Evolutionary conservation across 2,113 vertebrate genomes (phyloP).

Genomic region (Sylvia atricapilla): DNA sequence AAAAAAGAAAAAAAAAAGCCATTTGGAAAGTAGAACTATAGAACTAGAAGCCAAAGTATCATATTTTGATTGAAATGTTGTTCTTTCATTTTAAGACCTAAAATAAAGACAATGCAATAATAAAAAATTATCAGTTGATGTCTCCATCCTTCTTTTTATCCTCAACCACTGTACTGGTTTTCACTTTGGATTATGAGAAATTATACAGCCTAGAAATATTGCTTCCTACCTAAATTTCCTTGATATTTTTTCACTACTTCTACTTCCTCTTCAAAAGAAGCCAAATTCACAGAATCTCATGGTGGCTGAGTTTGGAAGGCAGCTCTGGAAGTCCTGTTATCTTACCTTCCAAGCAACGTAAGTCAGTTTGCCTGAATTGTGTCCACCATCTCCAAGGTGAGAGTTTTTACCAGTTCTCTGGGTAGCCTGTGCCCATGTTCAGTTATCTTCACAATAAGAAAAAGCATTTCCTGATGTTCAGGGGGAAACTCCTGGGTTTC

Average conservation of each 20-base stretch:
- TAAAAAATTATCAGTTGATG: not conserved
- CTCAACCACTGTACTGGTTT: not conserved
- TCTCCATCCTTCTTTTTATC: not conserved
- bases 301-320: not conserved
- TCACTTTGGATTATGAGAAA: not conserved
- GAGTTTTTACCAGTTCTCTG: not conserved
- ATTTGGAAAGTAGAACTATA: not conserved
- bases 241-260: not conserved
- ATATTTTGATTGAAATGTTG: not conserved
- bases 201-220: not conserved
- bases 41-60: not conserved
- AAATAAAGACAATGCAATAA: not conserved
- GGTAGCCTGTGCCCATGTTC: not conserved
- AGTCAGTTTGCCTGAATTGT: not conserved
- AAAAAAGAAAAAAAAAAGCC: not conserved
- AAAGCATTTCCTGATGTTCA: not conserved
- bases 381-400: not conserved
- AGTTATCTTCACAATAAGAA: not conserved
- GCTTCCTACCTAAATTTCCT: not conserved
- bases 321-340: not conserved
- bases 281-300: not conserved
- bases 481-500: not conserved
- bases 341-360: not conserved
- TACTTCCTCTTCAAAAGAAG: not conserved
- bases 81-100: not conserved